These are phyloP conservation scores for Chrysotoxum bicinctum DNA, from an alignment of 2,888 invertebrate genomes.

Conservation along the genomic window DNA sequence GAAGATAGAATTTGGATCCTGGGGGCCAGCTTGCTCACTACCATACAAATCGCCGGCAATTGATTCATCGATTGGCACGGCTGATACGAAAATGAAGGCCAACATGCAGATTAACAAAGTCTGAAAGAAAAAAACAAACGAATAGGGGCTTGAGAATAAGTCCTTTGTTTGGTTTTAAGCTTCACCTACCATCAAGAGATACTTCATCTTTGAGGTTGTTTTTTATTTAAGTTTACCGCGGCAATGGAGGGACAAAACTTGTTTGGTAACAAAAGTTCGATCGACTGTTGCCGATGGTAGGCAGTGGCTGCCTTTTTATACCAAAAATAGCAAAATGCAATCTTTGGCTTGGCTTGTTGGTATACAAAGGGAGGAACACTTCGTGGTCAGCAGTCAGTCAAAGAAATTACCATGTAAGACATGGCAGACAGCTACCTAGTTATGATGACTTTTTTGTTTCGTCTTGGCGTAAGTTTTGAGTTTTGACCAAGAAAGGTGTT, in stretches of 20 bases:
- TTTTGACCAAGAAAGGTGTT: slow-evolving; percentile 34
- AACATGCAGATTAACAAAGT: slow-evolving; percentile 41
- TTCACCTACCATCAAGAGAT: slow-evolving; percentile 47
- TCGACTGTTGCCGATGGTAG: slow-evolving; percentile 48
- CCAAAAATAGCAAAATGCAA: slow-evolving; percentile 41
- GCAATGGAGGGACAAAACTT: slow-evolving; percentile 7
- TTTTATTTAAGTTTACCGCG: background rate
- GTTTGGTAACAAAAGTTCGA: slow-evolving; percentile 51
- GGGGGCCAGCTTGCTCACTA: slow-evolving; percentile 44
- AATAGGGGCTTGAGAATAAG: background rate
- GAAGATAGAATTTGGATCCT: slow-evolving; percentile 58
- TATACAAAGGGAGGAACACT: slow-evolving; percentile 19
- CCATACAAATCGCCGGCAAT: slow-evolving; percentile 57
- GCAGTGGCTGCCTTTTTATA: slow-evolving; percentile 57
- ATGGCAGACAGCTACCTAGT: slow-evolving; percentile 13
- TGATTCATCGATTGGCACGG: slow-evolving; percentile 53
- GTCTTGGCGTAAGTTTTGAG: slow-evolving; percentile 21
- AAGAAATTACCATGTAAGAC: slow-evolving; percentile 50
- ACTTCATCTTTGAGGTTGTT: slow-evolving; percentile 42
- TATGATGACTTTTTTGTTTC: background rate
- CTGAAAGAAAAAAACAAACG: slow-evolving; percentile 15
- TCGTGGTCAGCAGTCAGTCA: slow-evolving; percentile 34
- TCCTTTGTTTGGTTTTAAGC: slow-evolving; percentile 2
- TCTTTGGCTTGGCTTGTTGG: slow-evolving; percentile 8
- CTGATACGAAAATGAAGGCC: slow-evolving; percentile 50